Conservation (phyloP, 2,113 vertebrate genomes). For the Halichoerus grypus region DNA sequence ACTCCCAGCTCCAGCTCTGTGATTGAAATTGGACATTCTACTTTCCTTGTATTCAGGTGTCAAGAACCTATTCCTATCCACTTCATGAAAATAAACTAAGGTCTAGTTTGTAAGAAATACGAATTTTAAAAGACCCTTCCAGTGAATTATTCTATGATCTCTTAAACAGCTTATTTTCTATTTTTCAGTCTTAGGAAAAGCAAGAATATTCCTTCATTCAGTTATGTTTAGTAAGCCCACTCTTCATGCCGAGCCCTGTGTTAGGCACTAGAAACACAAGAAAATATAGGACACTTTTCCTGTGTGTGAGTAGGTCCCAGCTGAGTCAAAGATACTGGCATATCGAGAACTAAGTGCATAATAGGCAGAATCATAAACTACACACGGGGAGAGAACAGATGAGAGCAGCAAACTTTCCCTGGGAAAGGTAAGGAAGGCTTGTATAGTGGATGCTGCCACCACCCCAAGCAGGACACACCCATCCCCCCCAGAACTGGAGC, state of each 20-base stretch:
- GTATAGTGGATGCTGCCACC: not conserved
- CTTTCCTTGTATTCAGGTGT: not conserved
- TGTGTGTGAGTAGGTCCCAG: not conserved
- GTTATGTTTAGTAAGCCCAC: not conserved
- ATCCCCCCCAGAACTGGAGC: no score
- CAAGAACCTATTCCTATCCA: not conserved
- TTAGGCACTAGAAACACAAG: not conserved
- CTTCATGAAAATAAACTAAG: slow-evolving; percentile 5
- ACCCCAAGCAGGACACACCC: not conserved
- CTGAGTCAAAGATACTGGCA: not conserved
- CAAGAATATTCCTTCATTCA: not conserved
- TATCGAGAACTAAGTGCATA: not conserved
- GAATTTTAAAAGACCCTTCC: not conserved
- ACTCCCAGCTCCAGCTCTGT: not conserved
- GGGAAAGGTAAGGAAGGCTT: not conserved
- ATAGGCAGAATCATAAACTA: not conserved
- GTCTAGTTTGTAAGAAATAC: not conserved
- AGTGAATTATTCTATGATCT: not conserved
- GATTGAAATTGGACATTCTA: not conserved
- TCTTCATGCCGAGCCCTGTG: not conserved
- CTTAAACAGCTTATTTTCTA: not conserved
- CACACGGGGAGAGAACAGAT: not conserved
- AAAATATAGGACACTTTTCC: not conserved
- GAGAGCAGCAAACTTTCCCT: not conserved
- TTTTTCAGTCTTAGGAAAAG: not conserved